phyloP scores from a whole-genome alignment of 2,888 invertebrate genomes.

The Sarcophaga variegata region DNA sequence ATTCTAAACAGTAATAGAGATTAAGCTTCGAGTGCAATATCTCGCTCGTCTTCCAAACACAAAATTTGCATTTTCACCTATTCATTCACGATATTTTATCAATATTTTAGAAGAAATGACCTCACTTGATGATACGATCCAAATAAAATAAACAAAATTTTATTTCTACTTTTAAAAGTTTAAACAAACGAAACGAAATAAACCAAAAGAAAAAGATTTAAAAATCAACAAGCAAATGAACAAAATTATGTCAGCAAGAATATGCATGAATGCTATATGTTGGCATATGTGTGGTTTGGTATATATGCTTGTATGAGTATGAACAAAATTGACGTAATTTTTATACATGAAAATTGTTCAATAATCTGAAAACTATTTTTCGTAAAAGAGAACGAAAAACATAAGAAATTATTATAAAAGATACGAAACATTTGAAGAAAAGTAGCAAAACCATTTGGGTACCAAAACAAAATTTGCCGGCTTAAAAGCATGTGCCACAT shows the following conservation, averaged over 20 bases:
- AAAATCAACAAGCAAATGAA: constrained; percentile 1
- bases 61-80: not conserved
- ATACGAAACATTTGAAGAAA: constrained; percentile 10
- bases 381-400: constrained; percentile 3
- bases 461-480: not conserved
- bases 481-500: too few relatives aligned
- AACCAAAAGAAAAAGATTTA: not conserved
- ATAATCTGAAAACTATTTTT: constrained; percentile 47
- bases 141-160: constrained; percentile 4
- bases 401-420: not conserved
- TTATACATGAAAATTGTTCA: constrained; percentile 27
- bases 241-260: constrained; percentile 56
- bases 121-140: constrained; percentile 36
- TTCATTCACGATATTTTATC: too few relatives aligned
- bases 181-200: not conserved
- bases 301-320: not conserved
- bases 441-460: not conserved
- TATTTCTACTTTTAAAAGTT: constrained; percentile 6
- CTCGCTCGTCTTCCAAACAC: too few relatives aligned
- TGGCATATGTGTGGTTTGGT: not conserved
- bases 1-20: too few relatives aligned
- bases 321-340: constrained; percentile 51
- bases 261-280: not conserved
- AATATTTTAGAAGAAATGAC: constrained; percentile 53
- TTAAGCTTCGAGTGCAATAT: too few relatives aligned